Percentiles rank a stretch among this genome's conserved stretches.
These are phyloP conservation scores for Ectemnius continuus DNA, from an alignment of 2,888 invertebrate species.

Conservation along the genomic window DNA sequence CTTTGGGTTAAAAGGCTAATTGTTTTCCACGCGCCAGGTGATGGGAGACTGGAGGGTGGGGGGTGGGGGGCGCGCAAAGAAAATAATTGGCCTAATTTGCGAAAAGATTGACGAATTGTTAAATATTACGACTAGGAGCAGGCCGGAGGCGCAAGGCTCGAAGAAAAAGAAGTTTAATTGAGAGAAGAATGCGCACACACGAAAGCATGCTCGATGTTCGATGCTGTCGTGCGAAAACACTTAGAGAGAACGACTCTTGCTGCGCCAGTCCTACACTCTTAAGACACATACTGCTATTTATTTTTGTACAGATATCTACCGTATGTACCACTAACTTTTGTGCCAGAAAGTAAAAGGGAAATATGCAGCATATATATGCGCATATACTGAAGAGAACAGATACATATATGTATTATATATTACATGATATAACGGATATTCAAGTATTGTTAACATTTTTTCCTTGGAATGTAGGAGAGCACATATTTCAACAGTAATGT, in stretches of 20 bases:
- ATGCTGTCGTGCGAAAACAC: constrained; percentile 10
- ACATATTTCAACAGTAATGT: constrained; percentile 38
- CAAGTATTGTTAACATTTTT: constrained; percentile 47
- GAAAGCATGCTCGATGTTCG: constrained; percentile 22
- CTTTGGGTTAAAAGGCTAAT: not conserved
- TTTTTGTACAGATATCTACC: constrained; percentile 76
- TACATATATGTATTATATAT: constrained; percentile 15
- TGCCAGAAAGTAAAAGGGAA: constrained; percentile 69
- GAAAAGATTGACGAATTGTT: constrained; percentile 47
- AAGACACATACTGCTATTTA: constrained; percentile 71
- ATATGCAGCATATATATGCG: constrained; percentile 58
- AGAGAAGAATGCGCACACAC: constrained; percentile 5
- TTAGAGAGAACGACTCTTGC: constrained; percentile 30
- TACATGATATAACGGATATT: constrained; percentile 32
- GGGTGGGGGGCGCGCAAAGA: not conserved
- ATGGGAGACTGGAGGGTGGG: not conserved
- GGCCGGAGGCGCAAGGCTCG: constrained; percentile 27
- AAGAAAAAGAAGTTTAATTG: constrained; percentile 41
- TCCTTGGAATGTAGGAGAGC: constrained; percentile 27
- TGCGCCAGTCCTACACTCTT: constrained; percentile 45
- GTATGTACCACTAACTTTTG: constrained; percentile 69
- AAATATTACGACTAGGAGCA: constrained; percentile 48
- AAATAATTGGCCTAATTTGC: constrained; percentile 16
- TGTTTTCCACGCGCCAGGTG: not conserved
- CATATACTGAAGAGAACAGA: constrained; percentile 35